Conservation (phyloP, 2,797 vertebrate species). For the Periophthalmus magnuspinnatus region DNA sequence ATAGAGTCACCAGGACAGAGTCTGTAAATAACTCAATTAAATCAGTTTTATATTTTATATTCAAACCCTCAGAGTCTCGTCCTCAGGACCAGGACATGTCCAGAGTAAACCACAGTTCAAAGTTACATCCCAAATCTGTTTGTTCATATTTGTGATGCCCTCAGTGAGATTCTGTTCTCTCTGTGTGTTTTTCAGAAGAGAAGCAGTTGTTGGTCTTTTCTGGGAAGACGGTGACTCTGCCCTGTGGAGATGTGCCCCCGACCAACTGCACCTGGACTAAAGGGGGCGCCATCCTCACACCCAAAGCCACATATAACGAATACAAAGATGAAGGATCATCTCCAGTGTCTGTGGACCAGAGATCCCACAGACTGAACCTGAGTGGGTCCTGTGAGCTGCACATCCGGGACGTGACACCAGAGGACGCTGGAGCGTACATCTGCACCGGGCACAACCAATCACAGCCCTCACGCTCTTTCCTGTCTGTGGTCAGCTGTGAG, state of each 20-base stretch:
- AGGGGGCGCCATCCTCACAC: neutral
- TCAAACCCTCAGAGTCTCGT: too few relatives aligned
- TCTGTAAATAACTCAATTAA: too few relatives aligned
- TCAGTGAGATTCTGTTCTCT: too few relatives aligned
- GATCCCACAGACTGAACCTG: neutral
- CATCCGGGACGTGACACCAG: neutral
- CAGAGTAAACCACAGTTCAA: too few relatives aligned
- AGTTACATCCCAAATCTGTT: too few relatives aligned
- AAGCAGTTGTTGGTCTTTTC: neutral
- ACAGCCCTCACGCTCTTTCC: neutral
- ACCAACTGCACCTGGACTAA: neutral
- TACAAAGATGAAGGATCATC: too few relatives aligned
- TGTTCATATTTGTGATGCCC: too few relatives aligned
- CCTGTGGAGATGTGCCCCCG: neutral
- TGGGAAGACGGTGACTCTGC: neutral
- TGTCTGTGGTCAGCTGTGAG: neutral
- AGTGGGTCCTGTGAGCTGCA: neutral
- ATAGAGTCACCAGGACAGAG: too few relatives aligned
- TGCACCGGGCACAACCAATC: neutral
- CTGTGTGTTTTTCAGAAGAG: neutral
- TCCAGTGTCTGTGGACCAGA: too few relatives aligned
- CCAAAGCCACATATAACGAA: too few relatives aligned
- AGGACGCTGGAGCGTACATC: neutral
- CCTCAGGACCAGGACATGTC: too few relatives aligned
- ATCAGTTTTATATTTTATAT: too few relatives aligned